Conservation (phyloP, 2,888 invertebrate genomes). For the Coleophora deauratella region DNA sequence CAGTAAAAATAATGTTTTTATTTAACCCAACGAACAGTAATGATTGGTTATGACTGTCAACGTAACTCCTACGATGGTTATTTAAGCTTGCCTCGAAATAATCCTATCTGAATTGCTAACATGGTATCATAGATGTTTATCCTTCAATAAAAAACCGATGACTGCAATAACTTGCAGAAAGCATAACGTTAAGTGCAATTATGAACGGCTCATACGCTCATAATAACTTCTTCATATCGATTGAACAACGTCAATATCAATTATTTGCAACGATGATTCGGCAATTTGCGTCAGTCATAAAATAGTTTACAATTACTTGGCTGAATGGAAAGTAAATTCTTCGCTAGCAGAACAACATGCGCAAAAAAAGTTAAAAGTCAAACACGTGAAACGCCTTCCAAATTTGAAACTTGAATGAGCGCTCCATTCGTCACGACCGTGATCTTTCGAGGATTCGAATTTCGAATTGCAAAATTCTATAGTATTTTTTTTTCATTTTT, state of each 20-base stretch:
- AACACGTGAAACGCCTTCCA: conserved; percentile 59
- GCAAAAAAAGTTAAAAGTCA: conserved; percentile 46
- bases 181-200: conserved; percentile 25
- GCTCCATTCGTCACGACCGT: conserved; percentile 48
- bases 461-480: conserved; percentile 46
- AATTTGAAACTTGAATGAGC: conserved; percentile 44
- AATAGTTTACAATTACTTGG: conserved; percentile 52
- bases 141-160: too few relatives aligned
- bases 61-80: too few relatives aligned
- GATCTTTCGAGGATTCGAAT: conserved; percentile 37
- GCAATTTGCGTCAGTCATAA: conserved; percentile 38
- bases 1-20: too few relatives aligned
- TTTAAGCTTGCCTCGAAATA: too few relatives aligned
- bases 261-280: conserved; percentile 36
- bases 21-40: too few relatives aligned
- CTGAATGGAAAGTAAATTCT: conserved; percentile 42
- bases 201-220: conserved; percentile 43
- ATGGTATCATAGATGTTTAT: too few relatives aligned
- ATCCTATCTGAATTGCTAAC: too few relatives aligned
- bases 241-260: conserved; percentile 39
- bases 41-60: too few relatives aligned
- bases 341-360: conserved; percentile 33
- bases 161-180: too few relatives aligned
- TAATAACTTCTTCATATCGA: conserved; percentile 32
- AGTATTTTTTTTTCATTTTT: conserved; percentile 33